Evolutionary conservation across 1,140 invertebrate genomes (phyloP), one percentile per base, ranked within the genome.

Genomic region (Drosophila bifasciata): DNA sequence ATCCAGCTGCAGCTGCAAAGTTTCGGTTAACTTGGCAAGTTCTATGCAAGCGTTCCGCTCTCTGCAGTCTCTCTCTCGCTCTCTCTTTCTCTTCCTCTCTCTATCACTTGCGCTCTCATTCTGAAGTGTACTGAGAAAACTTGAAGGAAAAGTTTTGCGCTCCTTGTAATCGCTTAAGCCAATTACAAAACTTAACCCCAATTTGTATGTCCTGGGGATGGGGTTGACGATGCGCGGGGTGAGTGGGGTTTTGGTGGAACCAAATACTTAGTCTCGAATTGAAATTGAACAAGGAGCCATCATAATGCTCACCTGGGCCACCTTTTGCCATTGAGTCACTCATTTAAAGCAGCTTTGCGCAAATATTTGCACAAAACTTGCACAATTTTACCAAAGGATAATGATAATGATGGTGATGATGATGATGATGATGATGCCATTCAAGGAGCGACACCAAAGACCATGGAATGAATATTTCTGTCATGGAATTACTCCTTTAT

Each of bases 141-240:
- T 73, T 63, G 59, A 15, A n/a, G 59, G 25, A 43, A 75, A 85
- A 77, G 60, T 69, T 77, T 55, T 60, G 5, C 51, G 68, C 83
- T 78, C 55, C 83, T 86, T 81, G 69, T 69, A 86, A 86, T 83
- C 75, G 75, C 78, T 88, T 88, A 72, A 88, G 75, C 75, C 83
- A 88, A 86, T 89, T 88, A 89, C 62, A 69, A 60, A 84, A 88
- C 78, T 78, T 86, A 88, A 86, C 81, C 83, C 76, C 70, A 88
- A 78, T 83, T 79, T 72, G 60, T 69, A 23, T n/a, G 39, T 28
- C 32, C 32, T 36, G 39, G 52, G 19, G 17, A 23, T 25, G 17
- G 52, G 5, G 7, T 19, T 5, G 23, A 48, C 53, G 62, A 63
- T 64, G 15, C 23, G 8, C 5, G n/a, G 6, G 56, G 9, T 41